Percentiles rank a stretch among this genome's conserved stretches.
Conservation (phyloP, 2,888 invertebrate genomes). For the Parochlus steinenii region DNA sequence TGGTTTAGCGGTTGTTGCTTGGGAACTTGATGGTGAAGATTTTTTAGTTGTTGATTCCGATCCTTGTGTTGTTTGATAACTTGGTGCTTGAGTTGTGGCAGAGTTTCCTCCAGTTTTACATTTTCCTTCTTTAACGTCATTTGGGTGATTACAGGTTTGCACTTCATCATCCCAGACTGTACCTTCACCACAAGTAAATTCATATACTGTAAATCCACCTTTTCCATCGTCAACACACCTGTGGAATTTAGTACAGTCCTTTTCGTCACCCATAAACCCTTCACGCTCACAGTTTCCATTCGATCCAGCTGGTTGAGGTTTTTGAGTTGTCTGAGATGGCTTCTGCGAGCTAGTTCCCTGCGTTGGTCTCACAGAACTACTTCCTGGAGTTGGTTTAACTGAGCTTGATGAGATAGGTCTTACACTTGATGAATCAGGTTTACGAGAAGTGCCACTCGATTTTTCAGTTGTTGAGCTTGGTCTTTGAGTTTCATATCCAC, state of each 20-base stretch:
- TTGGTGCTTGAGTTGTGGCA: constrained; percentile 14
- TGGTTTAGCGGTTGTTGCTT: constrained; percentile 6
- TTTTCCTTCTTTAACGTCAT: constrained; percentile 3
- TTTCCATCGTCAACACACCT: constrained; percentile 46
- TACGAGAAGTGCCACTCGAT: neutral
- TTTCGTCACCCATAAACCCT: constrained; percentile 30
- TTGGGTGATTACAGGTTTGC: constrained; percentile 27
- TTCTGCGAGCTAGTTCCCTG: constrained; percentile 13
- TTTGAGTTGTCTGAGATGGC: constrained; percentile 15
- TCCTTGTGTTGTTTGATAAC: constrained; percentile 16
- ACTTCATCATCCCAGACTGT: constrained; percentile 40
- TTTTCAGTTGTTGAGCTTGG: neutral
- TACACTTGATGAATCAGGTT: too few relatives aligned
- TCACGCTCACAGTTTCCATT: constrained; percentile 27
- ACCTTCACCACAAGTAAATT: constrained; percentile 47
- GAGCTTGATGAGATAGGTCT: neutral
- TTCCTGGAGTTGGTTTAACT: neutral
- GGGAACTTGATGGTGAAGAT: constrained; percentile 3
- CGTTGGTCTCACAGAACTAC: neutral
- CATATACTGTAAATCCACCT: constrained; percentile 40
- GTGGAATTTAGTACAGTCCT: constrained; percentile 46
- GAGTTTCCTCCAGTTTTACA: constrained; percentile 8
- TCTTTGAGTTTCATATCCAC: neutral
- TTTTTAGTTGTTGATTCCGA: constrained; percentile 14
- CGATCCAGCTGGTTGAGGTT: constrained; percentile 13